Conservation (phyloP, 2,888 invertebrate genomes). For the Rhodophaea formosa region DNA sequence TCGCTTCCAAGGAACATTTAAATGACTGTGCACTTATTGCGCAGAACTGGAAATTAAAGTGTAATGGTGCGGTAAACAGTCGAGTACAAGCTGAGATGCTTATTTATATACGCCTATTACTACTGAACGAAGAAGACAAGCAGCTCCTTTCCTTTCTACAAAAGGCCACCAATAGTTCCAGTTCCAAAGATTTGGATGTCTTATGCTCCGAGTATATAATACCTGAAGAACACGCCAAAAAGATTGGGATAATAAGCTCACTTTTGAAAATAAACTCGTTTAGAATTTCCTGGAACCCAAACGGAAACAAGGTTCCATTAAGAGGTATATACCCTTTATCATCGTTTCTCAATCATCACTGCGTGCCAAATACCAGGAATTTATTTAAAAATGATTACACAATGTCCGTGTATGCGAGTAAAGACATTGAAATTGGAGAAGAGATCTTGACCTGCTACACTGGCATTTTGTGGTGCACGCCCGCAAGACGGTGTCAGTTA, state of each 20-base stretch:
- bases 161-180: slow-evolving; percentile 43
- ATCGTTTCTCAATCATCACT: slow-evolving; percentile 85
- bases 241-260: slow-evolving; percentile 76
- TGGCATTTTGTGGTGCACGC: slow-evolving; percentile 84
- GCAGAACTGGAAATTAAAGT: slow-evolving; percentile 66
- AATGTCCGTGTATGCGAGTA: slow-evolving; percentile 82
- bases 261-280: slow-evolving; percentile 85
- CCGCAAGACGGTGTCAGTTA: slow-evolving; percentile 82
- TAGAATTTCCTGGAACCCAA: slow-evolving; percentile 66
- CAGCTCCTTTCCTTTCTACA: slow-evolving; percentile 70
- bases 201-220: slow-evolving; percentile 68
- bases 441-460: slow-evolving; percentile 85
- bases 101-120: slow-evolving; percentile 53
- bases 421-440: slow-evolving; percentile 77
- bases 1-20: slow-evolving; percentile 75
- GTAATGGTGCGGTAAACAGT: slow-evolving; percentile 33
- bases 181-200: slow-evolving; percentile 73
- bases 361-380: slow-evolving; percentile 85
- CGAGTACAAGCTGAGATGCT: slow-evolving; percentile 42
- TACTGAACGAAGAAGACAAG: slow-evolving; percentile 52
- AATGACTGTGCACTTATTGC: slow-evolving; percentile 83
- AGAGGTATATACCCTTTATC: slow-evolving; percentile 84
- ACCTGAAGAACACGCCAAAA: slow-evolving; percentile 70
- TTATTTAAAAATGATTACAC: slow-evolving; percentile 76
- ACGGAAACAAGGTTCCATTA: slow-evolving; percentile 59